These are phyloP conservation scores for Sebastes paucispinis DNA, from an alignment of 2,797 vertebrate species.

Conservation along the genomic window DNA sequence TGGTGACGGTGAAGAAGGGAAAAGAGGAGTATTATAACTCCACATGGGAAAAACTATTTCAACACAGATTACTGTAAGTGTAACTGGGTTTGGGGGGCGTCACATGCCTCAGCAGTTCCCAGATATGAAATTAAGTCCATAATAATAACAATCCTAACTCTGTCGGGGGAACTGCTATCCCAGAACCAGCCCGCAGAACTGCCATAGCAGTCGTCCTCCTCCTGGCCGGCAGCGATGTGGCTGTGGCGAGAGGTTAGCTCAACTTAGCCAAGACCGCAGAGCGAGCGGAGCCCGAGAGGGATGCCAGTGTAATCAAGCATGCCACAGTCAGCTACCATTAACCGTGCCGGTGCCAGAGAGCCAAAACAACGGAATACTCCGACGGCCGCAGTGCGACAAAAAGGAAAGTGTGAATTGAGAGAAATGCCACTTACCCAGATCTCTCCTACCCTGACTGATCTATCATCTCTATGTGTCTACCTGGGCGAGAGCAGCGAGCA, in stretches of 20 bases:
- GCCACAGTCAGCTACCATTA: conserved; percentile 87
- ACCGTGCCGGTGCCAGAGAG: conserved; percentile 78
- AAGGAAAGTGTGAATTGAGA: conserved; percentile 71
- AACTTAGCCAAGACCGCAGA: conserved; percentile 72
- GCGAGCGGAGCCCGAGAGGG: conserved; percentile 71
- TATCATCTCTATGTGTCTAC: conserved; percentile 60
- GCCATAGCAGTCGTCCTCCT: conserved; percentile 81
- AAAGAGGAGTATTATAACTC: too few species aligned
- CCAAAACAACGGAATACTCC: conserved; percentile 52
- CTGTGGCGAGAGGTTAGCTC: conserved; percentile 83
- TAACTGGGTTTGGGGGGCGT: conserved; percentile 31
- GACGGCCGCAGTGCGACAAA: conserved; percentile 68
- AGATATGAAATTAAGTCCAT: conserved; percentile 48
- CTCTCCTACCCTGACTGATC: conserved; percentile 69
- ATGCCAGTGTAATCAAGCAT: conserved; percentile 88
- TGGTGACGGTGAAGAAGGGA: not conserved
- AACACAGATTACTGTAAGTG: conserved; percentile 27
- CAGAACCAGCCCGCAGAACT: conserved; percentile 59
- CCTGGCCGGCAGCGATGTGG: conserved; percentile 79
- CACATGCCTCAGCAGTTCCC: conserved; percentile 36
- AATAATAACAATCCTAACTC: conserved; percentile 39
- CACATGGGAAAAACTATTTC: not conserved
- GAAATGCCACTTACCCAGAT: conserved; percentile 76
- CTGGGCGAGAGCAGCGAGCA: conserved; percentile 83
- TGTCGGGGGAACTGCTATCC: conserved; percentile 33